Evolutionary conservation across 1,140 invertebrate species (phyloP).

Genomic region (Papilio polytes): DNA sequence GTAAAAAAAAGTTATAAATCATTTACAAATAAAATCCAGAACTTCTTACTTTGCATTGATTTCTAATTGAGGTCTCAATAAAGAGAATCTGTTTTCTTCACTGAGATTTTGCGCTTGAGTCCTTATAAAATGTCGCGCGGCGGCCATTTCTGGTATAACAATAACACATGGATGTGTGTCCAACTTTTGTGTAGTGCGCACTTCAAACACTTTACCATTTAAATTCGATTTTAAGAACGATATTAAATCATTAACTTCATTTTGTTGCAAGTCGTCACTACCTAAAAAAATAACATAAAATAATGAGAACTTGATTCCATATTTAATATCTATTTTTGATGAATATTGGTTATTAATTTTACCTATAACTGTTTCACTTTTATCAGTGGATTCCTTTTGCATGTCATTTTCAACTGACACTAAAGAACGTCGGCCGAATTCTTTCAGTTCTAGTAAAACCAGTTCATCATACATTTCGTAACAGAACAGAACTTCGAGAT

Average conservation of each 20-base stretch:
- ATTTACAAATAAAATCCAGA: background rate
- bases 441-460: slow-evolving; percentile 94
- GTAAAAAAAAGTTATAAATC: background rate
- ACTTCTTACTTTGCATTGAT: slow-evolving; percentile 93
- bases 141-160: slow-evolving; percentile 97
- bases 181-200: slow-evolving; percentile 92
- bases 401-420: slow-evolving; percentile 98
- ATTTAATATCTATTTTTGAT: background rate
- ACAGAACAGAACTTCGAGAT: slow-evolving; percentile 97
- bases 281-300: slow-evolving; percentile 59
- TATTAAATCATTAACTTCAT: slow-evolving; percentile 90
- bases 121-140: slow-evolving; percentile 96
- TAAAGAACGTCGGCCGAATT: slow-evolving; percentile 92
- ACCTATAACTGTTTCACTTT: slow-evolving; percentile 68
- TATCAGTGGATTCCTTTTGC: slow-evolving; percentile 86
- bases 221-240: slow-evolving; percentile 91
- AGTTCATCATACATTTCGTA: slow-evolving; percentile 98
- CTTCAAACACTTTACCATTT: slow-evolving; percentile 90
- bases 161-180: slow-evolving; percentile 97
- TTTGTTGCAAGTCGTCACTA: slow-evolving; percentile 87
- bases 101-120: slow-evolving; percentile 93
- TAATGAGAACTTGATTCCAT: background rate
- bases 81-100: slow-evolving; percentile 93
- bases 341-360: slow-evolving; percentile 36
- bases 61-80: slow-evolving; percentile 96